Evolutionary conservation across 1,140 invertebrate species (phyloP), one percentile per base, ranked within the genome.

Genomic region (Pectinophora gossypiella): DNA sequence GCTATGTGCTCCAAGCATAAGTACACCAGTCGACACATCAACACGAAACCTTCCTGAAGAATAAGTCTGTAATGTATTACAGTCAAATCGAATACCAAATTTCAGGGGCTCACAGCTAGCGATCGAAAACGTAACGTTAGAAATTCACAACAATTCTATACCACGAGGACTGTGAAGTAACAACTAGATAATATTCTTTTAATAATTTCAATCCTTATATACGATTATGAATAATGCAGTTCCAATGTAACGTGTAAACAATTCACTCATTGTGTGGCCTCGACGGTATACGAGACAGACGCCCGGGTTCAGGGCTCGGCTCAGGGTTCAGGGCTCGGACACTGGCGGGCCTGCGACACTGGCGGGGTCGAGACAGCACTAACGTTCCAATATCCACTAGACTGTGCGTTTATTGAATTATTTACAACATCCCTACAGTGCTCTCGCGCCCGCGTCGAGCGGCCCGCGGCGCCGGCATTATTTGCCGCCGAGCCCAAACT

Each of bases 401-500:
- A 83, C 81, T 86, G 83, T 86, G 83, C 83, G 83, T 84, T 79
- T 86, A 84, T 86, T 80, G 78, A 83, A 76, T 78, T 58, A 67
- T 77, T 81, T 80, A 80, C 68, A 81, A 82, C 79, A 81, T 70
- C 58, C 67, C 71, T 61, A 49, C 60, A 73, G 74, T 56, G 67
- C 47, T 54, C 20, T 54, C 54, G 63, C 64, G 67, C 61, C 59
- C 64, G 51, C 48, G 56, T 75, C 59, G 59, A 70, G 64, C 63
- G 66, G 83, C 83, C 79, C 74, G 61, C 48, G 44, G 27, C 57
- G 64, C 75, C 85, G 76, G 68, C 89, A 90, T 92, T 93, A 93
- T 93, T 93, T 93, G 59, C 91, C 91, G 67, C 94, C 94, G 58
- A 96, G 89, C 46, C 95, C 95, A 75, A 96, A 96, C 89, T 96